Evolutionary conservation across 2,888 invertebrate species (phyloP).

Genomic region (Pseudoips prasinana): DNA sequence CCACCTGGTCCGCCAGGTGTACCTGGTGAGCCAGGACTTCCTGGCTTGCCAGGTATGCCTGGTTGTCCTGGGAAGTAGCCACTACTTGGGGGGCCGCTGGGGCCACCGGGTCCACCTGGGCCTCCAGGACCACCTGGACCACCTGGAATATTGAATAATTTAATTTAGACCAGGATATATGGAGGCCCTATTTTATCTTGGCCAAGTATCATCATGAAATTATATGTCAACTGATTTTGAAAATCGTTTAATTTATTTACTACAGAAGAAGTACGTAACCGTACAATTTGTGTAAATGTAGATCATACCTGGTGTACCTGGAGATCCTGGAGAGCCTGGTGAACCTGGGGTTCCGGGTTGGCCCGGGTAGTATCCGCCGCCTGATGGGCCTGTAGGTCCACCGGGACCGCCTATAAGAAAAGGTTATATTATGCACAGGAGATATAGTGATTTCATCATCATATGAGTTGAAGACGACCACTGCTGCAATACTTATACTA

Average conservation of each 20-base stretch:
- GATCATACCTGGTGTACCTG: constrained; percentile 34
- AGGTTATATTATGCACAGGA: no score
- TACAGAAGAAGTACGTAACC: no score
- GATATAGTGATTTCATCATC: no score
- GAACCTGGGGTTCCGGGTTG: constrained; percentile 7
- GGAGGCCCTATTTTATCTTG: no score
- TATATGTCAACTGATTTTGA: no score
- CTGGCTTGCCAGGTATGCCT: constrained; percentile 23
- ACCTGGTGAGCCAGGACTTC: constrained; percentile 25
- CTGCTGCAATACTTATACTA: no score
- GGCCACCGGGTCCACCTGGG: constrained; percentile 1
- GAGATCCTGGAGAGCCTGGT: constrained; percentile 53
- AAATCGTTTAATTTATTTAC: no score
- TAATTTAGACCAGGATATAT: no score
- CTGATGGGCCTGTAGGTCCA: constrained; percentile 61
- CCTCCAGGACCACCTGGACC: constrained; percentile 16
- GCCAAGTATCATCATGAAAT: no score
- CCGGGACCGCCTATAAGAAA: constrained; percentile 23
- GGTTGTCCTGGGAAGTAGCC: constrained; percentile 16
- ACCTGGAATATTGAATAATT: no score
- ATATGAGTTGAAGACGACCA: no score
- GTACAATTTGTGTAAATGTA: no score
- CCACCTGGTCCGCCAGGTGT: constrained; percentile 44
- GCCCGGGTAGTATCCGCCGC: constrained; percentile 14
- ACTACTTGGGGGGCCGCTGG: neutral